Percentiles rank a stretch among this genome's conserved stretches.
Conservation (phyloP, 2,113 vertebrate species). For the Aepyceros melampus region DNA sequence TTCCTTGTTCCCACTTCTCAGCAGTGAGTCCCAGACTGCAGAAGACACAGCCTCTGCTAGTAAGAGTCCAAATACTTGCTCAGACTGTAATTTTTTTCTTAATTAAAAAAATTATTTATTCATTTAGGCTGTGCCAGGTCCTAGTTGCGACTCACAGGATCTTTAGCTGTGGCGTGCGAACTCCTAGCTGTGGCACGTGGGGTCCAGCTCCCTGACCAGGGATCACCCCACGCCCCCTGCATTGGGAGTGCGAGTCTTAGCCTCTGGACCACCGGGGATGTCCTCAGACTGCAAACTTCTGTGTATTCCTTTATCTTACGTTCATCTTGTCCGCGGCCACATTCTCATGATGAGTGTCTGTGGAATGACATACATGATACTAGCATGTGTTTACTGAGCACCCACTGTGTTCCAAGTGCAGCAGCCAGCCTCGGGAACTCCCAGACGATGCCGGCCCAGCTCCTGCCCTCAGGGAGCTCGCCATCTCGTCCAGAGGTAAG, state of each 20-base stretch:
- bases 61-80: background rate
- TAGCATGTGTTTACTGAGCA: background rate
- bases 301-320: background rate
- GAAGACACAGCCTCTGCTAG: background rate
- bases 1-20: background rate
- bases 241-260: background rate
- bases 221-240: background rate
- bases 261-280: background rate
- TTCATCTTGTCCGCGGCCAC: background rate
- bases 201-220: background rate
- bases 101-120: background rate
- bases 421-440: background rate
- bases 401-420: background rate
- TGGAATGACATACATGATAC: background rate
- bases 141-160: background rate
- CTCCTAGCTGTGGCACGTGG: background rate
- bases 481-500: background rate
- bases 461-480: background rate
- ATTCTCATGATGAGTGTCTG: background rate
- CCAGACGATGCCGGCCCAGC: background rate
- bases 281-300: background rate
- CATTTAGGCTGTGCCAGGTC: background rate
- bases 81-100: background rate
- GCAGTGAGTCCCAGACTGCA: background rate
- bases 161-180: fast-evolving